Conservation (phyloP, 2,113 vertebrate genomes). For the Aphyosemion australe region DNA sequence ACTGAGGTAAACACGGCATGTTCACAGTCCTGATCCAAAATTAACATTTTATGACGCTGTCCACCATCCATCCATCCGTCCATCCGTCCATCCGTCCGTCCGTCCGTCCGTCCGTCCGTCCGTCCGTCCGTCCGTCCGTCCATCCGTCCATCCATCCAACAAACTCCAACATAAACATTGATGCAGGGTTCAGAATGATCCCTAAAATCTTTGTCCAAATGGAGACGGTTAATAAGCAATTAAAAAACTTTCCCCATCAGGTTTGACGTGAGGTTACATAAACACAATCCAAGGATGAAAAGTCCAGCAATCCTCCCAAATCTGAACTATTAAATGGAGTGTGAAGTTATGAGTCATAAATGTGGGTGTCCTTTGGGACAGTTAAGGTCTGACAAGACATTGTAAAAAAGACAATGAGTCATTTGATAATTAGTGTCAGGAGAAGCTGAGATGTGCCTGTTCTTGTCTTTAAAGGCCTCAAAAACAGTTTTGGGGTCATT, state of each 20-base stretch:
- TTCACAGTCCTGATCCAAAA: conserved; percentile 48
- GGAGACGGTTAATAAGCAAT: neutral
- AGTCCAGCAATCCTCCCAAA: neutral
- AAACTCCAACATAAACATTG: neutral
- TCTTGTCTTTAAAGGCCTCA: neutral
- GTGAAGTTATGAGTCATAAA: conserved; percentile 47
- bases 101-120: neutral
- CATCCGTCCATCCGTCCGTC: conserved; percentile 1
- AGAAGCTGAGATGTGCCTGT: conserved; percentile 6
- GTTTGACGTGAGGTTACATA: neutral
- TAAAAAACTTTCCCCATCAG: too few species aligned
- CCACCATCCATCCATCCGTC: conserved; percentile 8
- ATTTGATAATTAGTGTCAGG: conserved; percentile 49
- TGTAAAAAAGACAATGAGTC: conserved; percentile 51
- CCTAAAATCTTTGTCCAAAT: neutral
- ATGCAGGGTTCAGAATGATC: conserved; percentile 3
- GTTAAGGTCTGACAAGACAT: conserved; percentile 49
- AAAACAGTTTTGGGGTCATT: neutral
- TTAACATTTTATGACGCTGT: conserved; percentile 42
- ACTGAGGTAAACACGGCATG: conserved; percentile 73
- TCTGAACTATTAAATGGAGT: neutral
- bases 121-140: too few species aligned
- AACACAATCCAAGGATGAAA: neutral
- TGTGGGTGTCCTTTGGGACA: conserved; percentile 50
- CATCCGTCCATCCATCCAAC: neutral